Evolutionary conservation across 2,888 invertebrate genomes (phyloP).

Genomic region (Lucinisca nassula): DNA sequence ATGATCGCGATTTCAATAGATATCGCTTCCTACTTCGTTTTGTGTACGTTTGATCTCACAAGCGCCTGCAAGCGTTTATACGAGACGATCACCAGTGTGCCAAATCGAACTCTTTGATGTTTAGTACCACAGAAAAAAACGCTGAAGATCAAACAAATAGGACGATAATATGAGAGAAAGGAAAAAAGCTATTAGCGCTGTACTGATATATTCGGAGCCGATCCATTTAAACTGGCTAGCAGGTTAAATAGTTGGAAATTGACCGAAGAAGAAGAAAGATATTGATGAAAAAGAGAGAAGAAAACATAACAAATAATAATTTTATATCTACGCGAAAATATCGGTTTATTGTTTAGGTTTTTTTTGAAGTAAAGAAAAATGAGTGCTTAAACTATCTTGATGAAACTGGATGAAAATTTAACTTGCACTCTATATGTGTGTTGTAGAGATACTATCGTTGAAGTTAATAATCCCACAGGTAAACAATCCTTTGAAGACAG

Average conservation of each 20-base stretch:
- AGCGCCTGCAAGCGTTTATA: neutral
- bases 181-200: conserved; percentile 6
- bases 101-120: conserved; percentile 16
- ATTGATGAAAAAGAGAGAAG: too few species aligned
- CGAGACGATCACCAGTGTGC: conserved; percentile 2
- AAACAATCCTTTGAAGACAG: neutral
- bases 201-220: neutral
- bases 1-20: neutral
- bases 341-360: too few species aligned
- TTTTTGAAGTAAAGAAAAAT: too few species aligned
- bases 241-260: neutral
- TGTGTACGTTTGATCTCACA: conserved; percentile 3
- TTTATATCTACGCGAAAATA: too few species aligned
- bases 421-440: neutral
- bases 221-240: neutral
- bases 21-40: conserved; percentile 3
- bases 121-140: neutral
- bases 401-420: neutral
- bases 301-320: too few species aligned
- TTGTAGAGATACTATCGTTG: neutral
- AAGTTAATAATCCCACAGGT: conserved; percentile 1
- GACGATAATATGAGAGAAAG: neutral
- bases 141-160: neutral
- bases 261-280: neutral
- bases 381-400: neutral